Base-by-base conservation (phyloP, 2,888 invertebrate species). In the Odontocolon sp. region DNA sequence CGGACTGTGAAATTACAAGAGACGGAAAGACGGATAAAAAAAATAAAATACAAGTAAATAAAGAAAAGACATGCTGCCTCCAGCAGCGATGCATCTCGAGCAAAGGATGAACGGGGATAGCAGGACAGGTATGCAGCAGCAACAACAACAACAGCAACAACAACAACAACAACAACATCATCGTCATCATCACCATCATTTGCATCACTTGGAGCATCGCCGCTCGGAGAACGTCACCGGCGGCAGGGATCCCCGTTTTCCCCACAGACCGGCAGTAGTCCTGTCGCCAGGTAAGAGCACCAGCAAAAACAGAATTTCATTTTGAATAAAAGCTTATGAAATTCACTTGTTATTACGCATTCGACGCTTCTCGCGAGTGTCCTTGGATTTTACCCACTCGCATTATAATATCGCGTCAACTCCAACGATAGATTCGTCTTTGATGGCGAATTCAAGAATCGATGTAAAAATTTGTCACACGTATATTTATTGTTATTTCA, bases 41-140 rank as follows among this genome's bases (percentile, higher is more conserved):
- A 42, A 21, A 36, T 31, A 18, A n/a, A 50, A 59, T 28, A 40
- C n/a, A 50, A 38, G 3, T n/a, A 50, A 38, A 47, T 1, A 47
- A 54, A 61, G 45, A 36, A 18, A 42, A 40, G 77, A 61, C 54
- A 84, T 86, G 85, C 78, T 87, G 73, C 84, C 85, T 42, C 84
- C 87, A 45, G 81, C 81, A 31, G 82, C 84, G 11, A 81, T 87
- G 81, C 85, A 84, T 80, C 77, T 85, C 67, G 86, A 86, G 64
- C 83, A 83, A 57, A 86, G 83, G 76, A 82, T 82, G 45, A 82
- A 78, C 78, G 79, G 67, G 59, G 81, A 78, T 52, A 81, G 81
- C 47, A 80, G 80, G 67, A 66, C 84, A 80, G 84, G 82, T 83
- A 84, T 80, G 79, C 79, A 82, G 61, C 83, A 83, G 40, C 81